These are phyloP conservation scores for Drosophila ezoana DNA, from an alignment of 2,888 invertebrate genomes.

Conservation along the genomic window DNA sequence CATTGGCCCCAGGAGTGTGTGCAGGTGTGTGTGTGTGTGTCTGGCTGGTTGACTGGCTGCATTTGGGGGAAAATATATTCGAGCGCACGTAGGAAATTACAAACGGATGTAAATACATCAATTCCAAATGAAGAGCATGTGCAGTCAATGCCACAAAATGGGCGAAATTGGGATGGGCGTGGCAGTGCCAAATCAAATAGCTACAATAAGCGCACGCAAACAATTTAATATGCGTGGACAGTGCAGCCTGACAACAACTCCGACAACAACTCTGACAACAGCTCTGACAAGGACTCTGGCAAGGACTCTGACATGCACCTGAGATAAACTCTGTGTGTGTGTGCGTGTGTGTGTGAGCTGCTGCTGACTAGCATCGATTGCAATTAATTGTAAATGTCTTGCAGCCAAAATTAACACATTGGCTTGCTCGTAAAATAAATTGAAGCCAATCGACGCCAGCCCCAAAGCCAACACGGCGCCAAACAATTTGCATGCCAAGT, in stretches of 20 bases:
- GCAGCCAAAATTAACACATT: conserved; percentile 68
- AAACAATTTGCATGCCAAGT: conserved; percentile 56
- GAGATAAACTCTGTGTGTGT: conserved; percentile 5
- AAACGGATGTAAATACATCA: conserved; percentile 79
- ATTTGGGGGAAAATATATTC: conserved; percentile 64
- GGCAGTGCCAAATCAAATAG: conserved; percentile 56
- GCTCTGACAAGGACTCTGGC: not conserved
- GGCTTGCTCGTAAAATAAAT: conserved; percentile 45
- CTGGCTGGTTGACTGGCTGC: conserved; percentile 48
- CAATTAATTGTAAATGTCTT: conserved; percentile 70
- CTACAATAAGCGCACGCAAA: conserved; percentile 67
- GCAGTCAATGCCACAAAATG: conserved; percentile 44
- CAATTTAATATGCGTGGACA: conserved; percentile 67
- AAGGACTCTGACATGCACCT: conserved; percentile 14
- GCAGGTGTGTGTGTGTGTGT: conserved; percentile 11
- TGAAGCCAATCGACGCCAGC: conserved; percentile 42
- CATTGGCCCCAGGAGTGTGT: conserved; percentile 24
- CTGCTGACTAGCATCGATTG: conserved; percentile 43
- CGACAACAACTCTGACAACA: not conserved
- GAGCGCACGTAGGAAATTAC: conserved; percentile 76
- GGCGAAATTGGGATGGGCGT: conserved; percentile 8
- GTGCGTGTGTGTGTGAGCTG: not conserved
- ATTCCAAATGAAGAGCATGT: conserved; percentile 64
- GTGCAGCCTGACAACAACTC: not conserved
- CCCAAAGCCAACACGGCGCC: conserved; percentile 14